phyloP scores from a whole-genome alignment of 2,888 invertebrate species.

The Therioaphis trifolii region DNA sequence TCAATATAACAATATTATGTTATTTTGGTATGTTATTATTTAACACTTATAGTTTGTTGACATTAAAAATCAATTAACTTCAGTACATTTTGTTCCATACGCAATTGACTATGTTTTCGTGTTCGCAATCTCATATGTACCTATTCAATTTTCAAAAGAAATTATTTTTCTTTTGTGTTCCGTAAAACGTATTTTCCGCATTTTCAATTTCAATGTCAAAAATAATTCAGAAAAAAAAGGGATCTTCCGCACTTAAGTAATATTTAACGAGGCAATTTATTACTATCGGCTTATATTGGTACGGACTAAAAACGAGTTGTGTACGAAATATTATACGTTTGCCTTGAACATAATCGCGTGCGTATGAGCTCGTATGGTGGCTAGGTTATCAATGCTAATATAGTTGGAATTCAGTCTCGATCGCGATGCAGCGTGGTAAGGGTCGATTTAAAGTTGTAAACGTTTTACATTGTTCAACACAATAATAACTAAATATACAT shows the following conservation, averaged over 20 bases:
- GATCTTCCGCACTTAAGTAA: constrained; percentile 18
- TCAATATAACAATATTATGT: too few species aligned
- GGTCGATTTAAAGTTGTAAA: constrained; percentile 42
- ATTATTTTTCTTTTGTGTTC: constrained; percentile 20
- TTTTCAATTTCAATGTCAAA: constrained; percentile 51
- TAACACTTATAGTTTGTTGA: neutral
- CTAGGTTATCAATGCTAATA: constrained; percentile 40
- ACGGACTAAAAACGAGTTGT: constrained; percentile 22
- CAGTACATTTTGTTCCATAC: neutral
- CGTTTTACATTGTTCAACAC: neutral
- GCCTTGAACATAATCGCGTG: constrained; percentile 59
- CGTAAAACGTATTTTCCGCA: constrained; percentile 4
- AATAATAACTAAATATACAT: too few species aligned
- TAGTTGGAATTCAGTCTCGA: constrained; percentile 52
- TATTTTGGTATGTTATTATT: neutral
- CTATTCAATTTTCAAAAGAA: constrained; percentile 25
- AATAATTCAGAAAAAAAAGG: neutral
- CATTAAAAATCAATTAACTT: constrained; percentile 36
- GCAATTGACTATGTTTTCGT: constrained; percentile 18
- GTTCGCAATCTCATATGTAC: neutral
- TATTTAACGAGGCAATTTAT: constrained; percentile 42
- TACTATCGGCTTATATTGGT: neutral
- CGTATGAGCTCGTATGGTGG: constrained; percentile 29
- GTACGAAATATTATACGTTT: constrained; percentile 51
- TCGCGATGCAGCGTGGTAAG: constrained; percentile 47